Evolutionary conservation across 92 coral and sea anemone species (phyloP), one percentile per base, ranked within the genome.

Genomic region (Zoanthus sociatus): DNA sequence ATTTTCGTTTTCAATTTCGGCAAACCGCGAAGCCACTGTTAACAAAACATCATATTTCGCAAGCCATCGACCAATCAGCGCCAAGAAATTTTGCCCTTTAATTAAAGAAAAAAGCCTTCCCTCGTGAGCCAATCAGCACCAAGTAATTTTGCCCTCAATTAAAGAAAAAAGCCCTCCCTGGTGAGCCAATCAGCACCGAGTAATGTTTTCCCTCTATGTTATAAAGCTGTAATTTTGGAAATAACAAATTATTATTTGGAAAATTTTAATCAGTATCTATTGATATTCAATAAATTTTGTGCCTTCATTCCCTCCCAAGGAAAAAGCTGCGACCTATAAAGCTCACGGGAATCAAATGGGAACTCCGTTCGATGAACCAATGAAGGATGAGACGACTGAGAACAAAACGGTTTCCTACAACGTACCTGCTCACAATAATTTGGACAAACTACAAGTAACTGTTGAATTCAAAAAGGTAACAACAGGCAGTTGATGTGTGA

Each of bases 321-420:
- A 53, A 14, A 53, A 53, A 53, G 58, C 58, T 53, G 58, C 3
- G 5, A 53, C 58, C 58, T 53, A 1, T 14, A 53, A 53, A 53
- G 58, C 58, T 53, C 4, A 53, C 58, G 58, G 58, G 58, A 53
- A 53, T 53, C 58, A 53, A 53, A 4, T 53, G 20, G 74, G 0
- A 21, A 76, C 79, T 84, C 69, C 14, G 85, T 78, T 15, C 67
- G 45, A 53, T 78, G 77, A n/a, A 70, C 78, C 78, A 77, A 30
- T 31, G 90, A 78, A 17, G 90, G 78, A 17, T 53, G 58, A 53
- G 11, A 14, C 9, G 58, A 53, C 26, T 26, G 26, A 53, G 58
- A 53, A 53, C 11, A 53, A 53, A 53, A 4, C 58, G 58, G 13
- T 53, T 1, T 8, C 58, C 4, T 53, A 53, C 58, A 1, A 1